phyloP scores from a whole-genome alignment of 2,797 vertebrate genomes.

The Meda fulgida region DNA sequence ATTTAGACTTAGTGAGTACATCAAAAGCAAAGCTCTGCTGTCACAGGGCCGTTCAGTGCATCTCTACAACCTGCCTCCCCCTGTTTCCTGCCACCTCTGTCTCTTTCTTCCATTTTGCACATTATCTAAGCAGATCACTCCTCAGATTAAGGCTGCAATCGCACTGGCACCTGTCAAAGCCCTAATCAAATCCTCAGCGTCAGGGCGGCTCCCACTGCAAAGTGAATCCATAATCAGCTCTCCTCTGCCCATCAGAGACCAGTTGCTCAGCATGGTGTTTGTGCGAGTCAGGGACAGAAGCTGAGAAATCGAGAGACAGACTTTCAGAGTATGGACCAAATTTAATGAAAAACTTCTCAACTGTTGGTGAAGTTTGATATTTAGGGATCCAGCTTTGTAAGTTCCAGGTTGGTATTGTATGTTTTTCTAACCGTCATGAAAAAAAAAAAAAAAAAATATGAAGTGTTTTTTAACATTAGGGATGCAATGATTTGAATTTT shows the following conservation, averaged over 20 bases:
- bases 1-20: slow-evolving; percentile 40
- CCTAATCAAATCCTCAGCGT: slow-evolving; percentile 53
- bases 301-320: background rate
- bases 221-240: slow-evolving; percentile 64
- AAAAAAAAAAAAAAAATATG: background rate
- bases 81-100: slow-evolving; percentile 38
- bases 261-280: slow-evolving; percentile 31
- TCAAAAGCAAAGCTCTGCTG: slow-evolving; percentile 37
- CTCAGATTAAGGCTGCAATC: slow-evolving; percentile 59
- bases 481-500: background rate
- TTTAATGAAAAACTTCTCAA: background rate
- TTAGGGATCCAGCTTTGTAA: background rate
- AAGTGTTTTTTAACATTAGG: background rate
- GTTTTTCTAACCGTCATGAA: background rate
- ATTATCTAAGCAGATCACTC: slow-evolving; percentile 57
- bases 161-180: slow-evolving; percentile 58
- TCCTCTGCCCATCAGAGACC: slow-evolving; percentile 53
- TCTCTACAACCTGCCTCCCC: slow-evolving; percentile 23
- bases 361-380: background rate
- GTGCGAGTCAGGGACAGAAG: background rate
- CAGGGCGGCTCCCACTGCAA: slow-evolving; percentile 56
- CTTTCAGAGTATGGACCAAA: background rate
- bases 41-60: background rate
- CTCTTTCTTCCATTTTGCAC: slow-evolving; percentile 45
- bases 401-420: background rate